These are phyloP conservation scores for Polyodon spathula DNA, from an alignment of 2,113 vertebrate genomes.

Conservation along the genomic window DNA sequence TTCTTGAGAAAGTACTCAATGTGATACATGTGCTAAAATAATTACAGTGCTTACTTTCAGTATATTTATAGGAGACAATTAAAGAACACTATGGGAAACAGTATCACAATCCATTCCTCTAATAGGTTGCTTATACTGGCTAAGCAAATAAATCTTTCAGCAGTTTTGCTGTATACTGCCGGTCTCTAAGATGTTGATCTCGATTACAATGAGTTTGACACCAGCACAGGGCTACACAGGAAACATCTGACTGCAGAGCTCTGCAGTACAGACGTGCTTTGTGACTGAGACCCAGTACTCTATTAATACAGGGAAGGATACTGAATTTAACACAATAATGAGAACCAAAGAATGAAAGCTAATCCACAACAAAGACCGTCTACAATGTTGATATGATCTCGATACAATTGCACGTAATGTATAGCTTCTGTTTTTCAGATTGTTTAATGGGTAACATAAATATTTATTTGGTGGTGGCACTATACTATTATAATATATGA, in stretches of 20 bases:
- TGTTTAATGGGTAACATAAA: too few species aligned
- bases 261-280: neutral
- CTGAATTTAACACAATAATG: neutral
- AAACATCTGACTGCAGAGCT: neutral
- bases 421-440: too few species aligned
- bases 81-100: too few species aligned
- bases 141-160: neutral
- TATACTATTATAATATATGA: conserved; percentile 18
- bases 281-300: too few species aligned
- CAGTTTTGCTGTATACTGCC: neutral
- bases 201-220: neutral
- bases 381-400: too few species aligned
- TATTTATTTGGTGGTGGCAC: conserved; percentile 2
- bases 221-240: neutral
- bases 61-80: too few species aligned
- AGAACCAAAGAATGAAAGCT: too few species aligned
- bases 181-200: neutral
- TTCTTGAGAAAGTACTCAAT: too few species aligned
- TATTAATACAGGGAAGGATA: neutral
- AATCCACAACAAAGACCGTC: too few species aligned
- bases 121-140: neutral
- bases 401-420: too few species aligned
- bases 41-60: too few species aligned
- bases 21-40: too few species aligned
- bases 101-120: neutral